Percentiles rank a stretch among this genome's conserved stretches.
Evolutionary conservation across 2,113 vertebrate species (phyloP).

Genomic region (Ramphastos sulfuratus): DNA sequence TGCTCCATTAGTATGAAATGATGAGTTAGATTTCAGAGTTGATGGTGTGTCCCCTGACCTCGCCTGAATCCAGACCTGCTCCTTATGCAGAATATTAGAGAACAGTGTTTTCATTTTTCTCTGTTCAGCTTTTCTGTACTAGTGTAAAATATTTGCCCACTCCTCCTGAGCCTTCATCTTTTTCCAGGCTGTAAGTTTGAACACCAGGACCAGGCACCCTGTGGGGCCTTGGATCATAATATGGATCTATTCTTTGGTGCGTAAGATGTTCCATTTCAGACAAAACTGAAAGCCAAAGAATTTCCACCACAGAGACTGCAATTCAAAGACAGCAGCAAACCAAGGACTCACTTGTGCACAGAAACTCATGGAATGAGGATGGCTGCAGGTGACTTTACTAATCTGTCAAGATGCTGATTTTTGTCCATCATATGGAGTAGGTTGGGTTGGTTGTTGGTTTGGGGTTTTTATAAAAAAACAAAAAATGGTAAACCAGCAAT

Average conservation of each 20-base stretch:
- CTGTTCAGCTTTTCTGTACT: neutral
- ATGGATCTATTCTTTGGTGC: conserved; percentile 18
- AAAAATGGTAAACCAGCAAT: neutral
- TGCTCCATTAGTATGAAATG: neutral
- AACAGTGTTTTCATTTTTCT: neutral
- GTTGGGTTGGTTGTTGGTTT: neutral
- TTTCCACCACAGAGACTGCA: neutral
- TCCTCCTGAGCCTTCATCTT: conserved; percentile 26
- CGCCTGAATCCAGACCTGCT: neutral
- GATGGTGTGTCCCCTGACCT: neutral
- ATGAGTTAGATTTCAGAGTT: neutral
- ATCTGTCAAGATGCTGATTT: conserved; percentile 29
- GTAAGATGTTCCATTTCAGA: neutral
- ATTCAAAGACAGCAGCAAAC: neutral
- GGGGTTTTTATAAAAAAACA: neutral
- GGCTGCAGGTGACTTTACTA: neutral
- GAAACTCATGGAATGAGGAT: conserved; percentile 41
- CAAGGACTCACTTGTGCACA: conserved; percentile 1
- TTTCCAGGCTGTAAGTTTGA: neutral
- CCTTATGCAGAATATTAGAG: neutral
- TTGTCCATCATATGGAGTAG: conserved; percentile 52
- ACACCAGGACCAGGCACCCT: neutral
- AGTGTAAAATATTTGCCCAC: neutral
- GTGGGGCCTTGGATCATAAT: neutral
- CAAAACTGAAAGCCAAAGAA: conserved; percentile 53